Conservation (phyloP, 2,113 vertebrate species). For the Amphiprion ocellaris region DNA sequence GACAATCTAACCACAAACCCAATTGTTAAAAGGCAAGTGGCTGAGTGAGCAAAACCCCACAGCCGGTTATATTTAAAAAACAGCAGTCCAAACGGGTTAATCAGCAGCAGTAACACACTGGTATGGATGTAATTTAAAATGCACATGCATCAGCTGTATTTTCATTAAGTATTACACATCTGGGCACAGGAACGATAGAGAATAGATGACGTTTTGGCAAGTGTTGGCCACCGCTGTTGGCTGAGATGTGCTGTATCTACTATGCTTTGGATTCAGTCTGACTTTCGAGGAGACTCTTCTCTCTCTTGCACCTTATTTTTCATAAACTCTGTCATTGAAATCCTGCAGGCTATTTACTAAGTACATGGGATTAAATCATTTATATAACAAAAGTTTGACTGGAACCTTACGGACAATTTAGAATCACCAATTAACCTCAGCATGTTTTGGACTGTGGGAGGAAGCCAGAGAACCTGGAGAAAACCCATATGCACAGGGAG, state of each 20-base stretch:
- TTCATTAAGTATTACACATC: neutral
- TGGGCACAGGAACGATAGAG: neutral
- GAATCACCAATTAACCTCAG: no score
- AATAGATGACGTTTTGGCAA: neutral
- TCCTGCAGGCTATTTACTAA: no score
- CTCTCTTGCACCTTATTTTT: no score
- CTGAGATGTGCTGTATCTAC: neutral
- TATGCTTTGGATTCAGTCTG: neutral
- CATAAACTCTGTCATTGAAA: no score
- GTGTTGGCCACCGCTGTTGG: neutral
- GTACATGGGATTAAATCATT: no score
- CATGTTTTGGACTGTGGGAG: no score
- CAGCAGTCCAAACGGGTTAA: neutral
- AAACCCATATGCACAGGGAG: no score
- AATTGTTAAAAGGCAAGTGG: neutral
- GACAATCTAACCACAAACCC: neutral
- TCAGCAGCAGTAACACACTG: constrained; percentile 6
- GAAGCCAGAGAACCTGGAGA: no score
- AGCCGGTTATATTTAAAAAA: neutral
- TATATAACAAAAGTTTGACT: no score
- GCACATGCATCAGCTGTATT: neutral
- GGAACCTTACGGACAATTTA: no score
- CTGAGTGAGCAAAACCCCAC: neutral
- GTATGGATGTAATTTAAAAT: constrained; percentile 12
- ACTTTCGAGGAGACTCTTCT: no score